Evolutionary conservation across 1,140 invertebrate species (phyloP), one percentile per base, ranked within the genome.

Genomic region (Drosophila insularis): DNA sequence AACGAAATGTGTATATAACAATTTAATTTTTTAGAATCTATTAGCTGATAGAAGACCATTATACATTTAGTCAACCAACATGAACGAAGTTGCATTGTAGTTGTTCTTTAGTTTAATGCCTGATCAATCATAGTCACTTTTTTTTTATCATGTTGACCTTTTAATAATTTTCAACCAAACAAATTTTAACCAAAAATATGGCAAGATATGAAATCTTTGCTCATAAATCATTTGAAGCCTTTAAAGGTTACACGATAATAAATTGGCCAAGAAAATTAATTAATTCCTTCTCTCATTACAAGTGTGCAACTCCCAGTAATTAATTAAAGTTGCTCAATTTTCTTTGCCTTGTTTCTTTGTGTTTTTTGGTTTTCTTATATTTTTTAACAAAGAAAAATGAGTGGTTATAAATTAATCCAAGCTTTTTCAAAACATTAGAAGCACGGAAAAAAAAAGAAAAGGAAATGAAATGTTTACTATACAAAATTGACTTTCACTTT

Each of bases 401-500:
- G 61, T 64, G 64, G 40, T 73, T 61, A 86, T 85, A 81, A 85
- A 86, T 86, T 63, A 56, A 63, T 27, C 31, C 43, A 23, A 39
- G 63, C 40, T 62, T 39, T 21, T 40, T 71, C 66, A 65, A 79
- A 75, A 50, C 32, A 79, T 64, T 70, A 74, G 62, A 68, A 76
- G 72, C 63, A 58, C n/a, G n/a, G 21, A 64, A 46, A 35, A 37
- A 56, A 71, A 64, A 62, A 56, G 46, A 35, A 63, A 40, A 23
- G 37, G 63, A 39, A 69, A 40, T 61, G 65, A 69, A 74, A 86
- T 35, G 32, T 35, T 69, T 37, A 60, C 58, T 60, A 60, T 71
- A 64, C 61, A 67, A 89, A 87, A 87, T 89, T 68, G 84, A 89
- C 80, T 87, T 87, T 87, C 84, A 89, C 84, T 84, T 89, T 87